Conservation (phyloP, 2,113 vertebrate species). For the Gasterosteus nipponicus region DNA sequence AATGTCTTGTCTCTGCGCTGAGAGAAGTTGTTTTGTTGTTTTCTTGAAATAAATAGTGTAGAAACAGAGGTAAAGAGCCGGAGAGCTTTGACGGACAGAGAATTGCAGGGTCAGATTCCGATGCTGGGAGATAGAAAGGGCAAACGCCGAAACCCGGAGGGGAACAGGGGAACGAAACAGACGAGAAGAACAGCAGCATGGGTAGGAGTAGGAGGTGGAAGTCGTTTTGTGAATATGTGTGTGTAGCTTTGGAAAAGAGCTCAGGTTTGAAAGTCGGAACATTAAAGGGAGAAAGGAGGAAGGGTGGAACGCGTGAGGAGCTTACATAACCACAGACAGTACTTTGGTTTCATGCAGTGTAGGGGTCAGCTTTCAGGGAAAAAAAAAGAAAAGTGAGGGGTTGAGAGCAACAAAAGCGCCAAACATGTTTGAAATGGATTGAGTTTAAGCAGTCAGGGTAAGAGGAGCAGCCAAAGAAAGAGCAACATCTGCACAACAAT, state of each 20-base stretch:
- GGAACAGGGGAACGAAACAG: neutral
- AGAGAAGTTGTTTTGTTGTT: slow-evolving; percentile 16
- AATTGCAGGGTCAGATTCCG: slow-evolving; percentile 9
- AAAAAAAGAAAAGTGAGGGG: neutral
- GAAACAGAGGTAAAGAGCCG: neutral
- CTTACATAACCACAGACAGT: neutral
- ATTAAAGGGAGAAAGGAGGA: neutral
- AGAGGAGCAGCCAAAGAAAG: neutral
- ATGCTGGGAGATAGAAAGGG: slow-evolving; percentile 21
- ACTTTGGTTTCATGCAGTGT: neutral
- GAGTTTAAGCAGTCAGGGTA: neutral
- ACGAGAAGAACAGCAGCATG: neutral
- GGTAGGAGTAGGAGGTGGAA: neutral
- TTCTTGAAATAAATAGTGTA: slow-evolving; percentile 24
- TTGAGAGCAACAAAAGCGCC: neutral
- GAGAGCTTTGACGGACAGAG: slow-evolving; percentile 13
- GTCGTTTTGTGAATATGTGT: neutral
- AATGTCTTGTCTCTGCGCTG: neutral
- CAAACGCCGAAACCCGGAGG: neutral
- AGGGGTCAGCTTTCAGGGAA: neutral
- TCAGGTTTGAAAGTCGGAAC: slow-evolving; percentile 7
- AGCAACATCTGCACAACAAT: neutral
- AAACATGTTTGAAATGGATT: neutral
- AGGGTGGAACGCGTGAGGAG: neutral
- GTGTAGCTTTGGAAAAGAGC: neutral